A percentile compares a stretch with the other conserved stretches of the same genome.
phyloP scores from a whole-genome alignment of 2,888 invertebrate genomes.

The Agrotis segetum region DNA sequence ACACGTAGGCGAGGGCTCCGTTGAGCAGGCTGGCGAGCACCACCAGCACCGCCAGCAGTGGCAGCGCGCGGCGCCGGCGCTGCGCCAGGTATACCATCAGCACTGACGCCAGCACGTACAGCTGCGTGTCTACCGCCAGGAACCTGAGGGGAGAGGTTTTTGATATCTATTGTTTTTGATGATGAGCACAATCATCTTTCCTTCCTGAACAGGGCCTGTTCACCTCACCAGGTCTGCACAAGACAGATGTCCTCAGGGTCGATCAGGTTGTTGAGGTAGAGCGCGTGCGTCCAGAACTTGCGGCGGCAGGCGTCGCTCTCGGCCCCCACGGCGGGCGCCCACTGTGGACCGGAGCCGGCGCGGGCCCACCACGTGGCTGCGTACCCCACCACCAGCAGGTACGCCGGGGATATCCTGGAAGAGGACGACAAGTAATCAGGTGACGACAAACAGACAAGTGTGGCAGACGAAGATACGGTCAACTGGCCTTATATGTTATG shows the following conservation, averaged over 20 bases:
- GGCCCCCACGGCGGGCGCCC: constrained; percentile 71
- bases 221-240: constrained; percentile 79
- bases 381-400: constrained; percentile 76
- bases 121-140: constrained; percentile 82
- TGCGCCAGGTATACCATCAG: constrained; percentile 71
- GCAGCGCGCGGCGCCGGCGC: constrained; percentile 62
- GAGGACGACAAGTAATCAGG: neutral
- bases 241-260: constrained; percentile 77
- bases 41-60: constrained; percentile 65
- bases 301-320: constrained; percentile 75
- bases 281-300: constrained; percentile 80
- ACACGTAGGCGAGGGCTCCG: constrained; percentile 72
- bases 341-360: constrained; percentile 74
- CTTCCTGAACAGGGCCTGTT: too few relatives aligned
- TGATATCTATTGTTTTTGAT: too few relatives aligned
- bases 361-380: constrained; percentile 79
- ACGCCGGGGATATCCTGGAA: constrained; percentile 75
- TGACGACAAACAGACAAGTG: neutral
- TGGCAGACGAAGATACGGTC: neutral
- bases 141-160: constrained; percentile 71
- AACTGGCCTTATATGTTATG: neutral
- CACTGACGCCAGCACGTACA: constrained; percentile 70
- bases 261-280: constrained; percentile 79
- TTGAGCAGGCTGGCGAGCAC: constrained; percentile 66
- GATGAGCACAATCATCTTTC: too few relatives aligned